A percentile compares a stretch with the other conserved stretches of the same genome.
These are phyloP conservation scores for Rafetus swinhoei DNA, from an alignment of 2,113 vertebrate species.

Conservation along the genomic window DNA sequence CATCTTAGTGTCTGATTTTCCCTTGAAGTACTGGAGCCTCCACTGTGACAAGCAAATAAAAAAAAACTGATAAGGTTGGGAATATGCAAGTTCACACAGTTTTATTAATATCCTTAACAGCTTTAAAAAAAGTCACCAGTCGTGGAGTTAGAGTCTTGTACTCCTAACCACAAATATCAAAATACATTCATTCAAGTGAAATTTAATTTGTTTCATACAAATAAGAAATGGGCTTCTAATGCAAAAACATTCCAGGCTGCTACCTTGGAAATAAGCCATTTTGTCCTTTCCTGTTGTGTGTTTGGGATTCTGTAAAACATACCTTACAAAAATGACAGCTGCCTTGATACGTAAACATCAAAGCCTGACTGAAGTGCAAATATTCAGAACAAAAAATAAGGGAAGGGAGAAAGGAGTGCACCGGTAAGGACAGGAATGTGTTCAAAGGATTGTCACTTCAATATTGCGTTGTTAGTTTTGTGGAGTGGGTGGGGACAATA, in stretches of 20 bases:
- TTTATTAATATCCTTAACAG: constrained; percentile 47
- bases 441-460: background rate
- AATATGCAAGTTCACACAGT: constrained; percentile 13
- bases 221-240: background rate
- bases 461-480: background rate
- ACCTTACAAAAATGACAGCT: background rate
- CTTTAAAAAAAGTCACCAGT: constrained; percentile 28
- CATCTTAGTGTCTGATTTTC: background rate
- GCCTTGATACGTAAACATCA: background rate
- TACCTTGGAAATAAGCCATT: background rate
- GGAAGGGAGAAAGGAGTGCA: no score
- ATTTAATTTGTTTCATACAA: background rate
- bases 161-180: constrained; percentile 36
- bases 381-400: background rate
- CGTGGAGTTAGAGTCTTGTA: constrained; percentile 30
- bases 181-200: constrained; percentile 38
- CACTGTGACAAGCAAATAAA: background rate
- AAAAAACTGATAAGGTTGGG: background rate
- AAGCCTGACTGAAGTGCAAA: background rate
- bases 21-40: background rate
- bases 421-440: background rate
- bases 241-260: background rate
- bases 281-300: background rate
- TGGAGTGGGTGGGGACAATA: background rate
- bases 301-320: background rate